Conservation (phyloP, 2,113 vertebrate genomes). For the Brachypteracias leptosomus region DNA sequence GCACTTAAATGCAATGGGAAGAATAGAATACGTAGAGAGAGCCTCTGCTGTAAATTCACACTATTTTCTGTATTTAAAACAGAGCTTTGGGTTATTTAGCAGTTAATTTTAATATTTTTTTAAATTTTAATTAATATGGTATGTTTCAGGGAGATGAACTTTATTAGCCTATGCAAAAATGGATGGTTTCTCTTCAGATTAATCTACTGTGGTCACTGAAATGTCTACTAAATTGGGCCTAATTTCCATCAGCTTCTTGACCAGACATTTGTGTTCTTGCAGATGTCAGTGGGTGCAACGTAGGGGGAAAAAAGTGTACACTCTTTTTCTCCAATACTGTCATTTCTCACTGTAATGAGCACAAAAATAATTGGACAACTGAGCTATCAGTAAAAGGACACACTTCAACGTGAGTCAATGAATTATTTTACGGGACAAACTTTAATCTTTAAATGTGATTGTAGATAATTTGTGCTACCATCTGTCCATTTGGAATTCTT, state of each 20-base stretch:
- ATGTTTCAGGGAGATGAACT: background rate
- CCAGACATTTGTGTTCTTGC: conserved; percentile 64
- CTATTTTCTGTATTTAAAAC: background rate
- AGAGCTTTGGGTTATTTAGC: background rate
- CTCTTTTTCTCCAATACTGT: conserved; percentile 67
- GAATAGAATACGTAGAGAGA: background rate
- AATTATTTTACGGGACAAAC: conserved; percentile 83
- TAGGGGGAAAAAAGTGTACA: background rate
- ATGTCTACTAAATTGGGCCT: conserved; percentile 58
- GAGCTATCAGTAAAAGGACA: conserved; percentile 82
- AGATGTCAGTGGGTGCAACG: conserved; percentile 56
- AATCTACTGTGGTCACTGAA: background rate
- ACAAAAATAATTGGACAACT: conserved; percentile 81
- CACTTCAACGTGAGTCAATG: conserved; percentile 76
- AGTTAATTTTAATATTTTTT: background rate
- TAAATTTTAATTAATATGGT: background rate
- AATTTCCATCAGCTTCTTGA: conserved; percentile 70
- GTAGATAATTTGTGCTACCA: conserved; percentile 88
- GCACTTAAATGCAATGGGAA: background rate
- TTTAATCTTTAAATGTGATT: conserved; percentile 88
- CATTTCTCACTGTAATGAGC: conserved; percentile 81
- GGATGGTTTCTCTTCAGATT: background rate
- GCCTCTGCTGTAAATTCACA: background rate
- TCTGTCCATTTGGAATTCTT: conserved; percentile 85
- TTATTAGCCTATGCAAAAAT: background rate